phyloP scores from a whole-genome alignment of 2,113 vertebrate genomes.

The Dascyllus trimaculatus region DNA sequence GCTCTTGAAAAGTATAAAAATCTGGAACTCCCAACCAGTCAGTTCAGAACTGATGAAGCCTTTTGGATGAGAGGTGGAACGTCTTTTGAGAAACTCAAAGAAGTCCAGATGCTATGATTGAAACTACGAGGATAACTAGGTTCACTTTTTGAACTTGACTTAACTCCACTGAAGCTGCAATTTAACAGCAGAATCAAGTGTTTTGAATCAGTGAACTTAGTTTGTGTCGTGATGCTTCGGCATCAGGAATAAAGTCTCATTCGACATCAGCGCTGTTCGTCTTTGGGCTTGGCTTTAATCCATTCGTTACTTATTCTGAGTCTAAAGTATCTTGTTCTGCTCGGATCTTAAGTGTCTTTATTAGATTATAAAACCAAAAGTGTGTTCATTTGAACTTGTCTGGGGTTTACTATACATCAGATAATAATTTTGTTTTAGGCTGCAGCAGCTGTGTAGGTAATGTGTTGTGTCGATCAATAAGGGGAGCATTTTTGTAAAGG shows the following conservation, averaged over 20 bases:
- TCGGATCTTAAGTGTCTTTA: not conserved
- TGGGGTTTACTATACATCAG: not conserved
- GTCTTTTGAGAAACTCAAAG: no score
- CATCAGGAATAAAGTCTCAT: no score
- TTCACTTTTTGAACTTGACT: no score
- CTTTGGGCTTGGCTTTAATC: constrained; percentile 2
- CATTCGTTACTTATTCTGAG: constrained; percentile 32
- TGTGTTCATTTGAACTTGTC: not conserved
- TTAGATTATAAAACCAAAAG: not conserved
- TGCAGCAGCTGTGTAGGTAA: not conserved
- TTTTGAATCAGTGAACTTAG: not conserved
- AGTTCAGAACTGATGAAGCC: no score
- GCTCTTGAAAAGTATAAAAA: no score
- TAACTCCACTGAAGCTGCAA: no score
- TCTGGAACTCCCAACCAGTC: no score
- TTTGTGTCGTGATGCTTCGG: not conserved
- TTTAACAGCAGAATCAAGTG: no score
- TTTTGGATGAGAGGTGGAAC: no score
- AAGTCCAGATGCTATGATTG: no score
- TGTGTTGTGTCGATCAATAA: not conserved
- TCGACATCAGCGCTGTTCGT: not conserved
- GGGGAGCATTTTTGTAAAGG: constrained; percentile 2
- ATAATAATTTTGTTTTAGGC: no score
- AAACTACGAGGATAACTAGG: no score
- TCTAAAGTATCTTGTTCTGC: constrained; percentile 1